Evolutionary conservation across 2,797 vertebrate species (phyloP).

Genomic region (Okamejei kenojei): DNA sequence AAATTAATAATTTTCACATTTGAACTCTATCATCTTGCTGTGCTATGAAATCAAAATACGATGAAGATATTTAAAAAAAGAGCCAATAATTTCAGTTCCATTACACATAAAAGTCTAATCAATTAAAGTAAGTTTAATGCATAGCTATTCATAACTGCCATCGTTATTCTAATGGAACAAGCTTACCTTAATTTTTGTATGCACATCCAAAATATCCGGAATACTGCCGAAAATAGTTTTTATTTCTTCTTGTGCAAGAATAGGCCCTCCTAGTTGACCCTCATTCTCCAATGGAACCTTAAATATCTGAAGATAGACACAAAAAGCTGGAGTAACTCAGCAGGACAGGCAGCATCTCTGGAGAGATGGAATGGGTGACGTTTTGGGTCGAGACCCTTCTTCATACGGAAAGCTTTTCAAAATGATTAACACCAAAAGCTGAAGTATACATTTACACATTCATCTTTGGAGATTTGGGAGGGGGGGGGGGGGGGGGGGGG

Average conservation of each 20-base stretch:
- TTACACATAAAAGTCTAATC: neutral
- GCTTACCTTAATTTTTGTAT: constrained; percentile 86
- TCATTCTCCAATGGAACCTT: constrained; percentile 88
- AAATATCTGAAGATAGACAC: constrained; percentile 57
- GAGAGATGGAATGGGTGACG: too few species aligned
- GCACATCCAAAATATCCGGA: constrained; percentile 92
- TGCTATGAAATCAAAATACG: too few species aligned
- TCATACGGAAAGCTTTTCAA: constrained; percentile 53
- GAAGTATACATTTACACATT: neutral
- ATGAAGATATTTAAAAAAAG: neutral
- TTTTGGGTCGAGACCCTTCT: too few species aligned
- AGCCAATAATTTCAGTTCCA: neutral
- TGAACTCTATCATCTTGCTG: too few species aligned
- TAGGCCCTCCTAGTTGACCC: constrained; percentile 87
- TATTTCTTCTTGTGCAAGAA: constrained; percentile 90
- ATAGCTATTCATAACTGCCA: neutral
- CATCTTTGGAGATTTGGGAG: neutral
- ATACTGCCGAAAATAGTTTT: constrained; percentile 98
- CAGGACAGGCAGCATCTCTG: too few species aligned
- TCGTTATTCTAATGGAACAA: neutral
- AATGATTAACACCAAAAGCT: neutral
- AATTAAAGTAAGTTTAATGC: too few species aligned
- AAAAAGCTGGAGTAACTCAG: too few species aligned
- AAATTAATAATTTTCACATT: too few species aligned
- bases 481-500: too few species aligned